Evolutionary conservation across 1,140 invertebrate genomes (phyloP).

Genomic region (Drosophila chauvacae): DNA sequence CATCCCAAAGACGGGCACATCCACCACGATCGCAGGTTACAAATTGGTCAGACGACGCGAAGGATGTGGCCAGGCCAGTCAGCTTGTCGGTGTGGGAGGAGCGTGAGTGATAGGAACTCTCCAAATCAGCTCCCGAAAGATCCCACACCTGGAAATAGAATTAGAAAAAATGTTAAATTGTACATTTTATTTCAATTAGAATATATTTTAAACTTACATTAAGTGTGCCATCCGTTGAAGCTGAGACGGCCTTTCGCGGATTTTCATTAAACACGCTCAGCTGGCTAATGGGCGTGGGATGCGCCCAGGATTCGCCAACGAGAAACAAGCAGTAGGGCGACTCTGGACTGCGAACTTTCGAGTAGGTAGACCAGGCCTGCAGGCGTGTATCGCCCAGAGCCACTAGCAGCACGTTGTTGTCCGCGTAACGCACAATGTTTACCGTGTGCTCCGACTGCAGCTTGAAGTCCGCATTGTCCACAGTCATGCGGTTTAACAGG

Average conservation of each 20-base stretch:
- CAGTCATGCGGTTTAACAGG: slow-evolving; percentile 44
- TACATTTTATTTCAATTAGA: neutral
- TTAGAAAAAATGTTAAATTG: neutral
- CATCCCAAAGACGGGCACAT: slow-evolving; percentile 63
- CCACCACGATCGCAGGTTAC: slow-evolving; percentile 73
- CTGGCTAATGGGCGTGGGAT: slow-evolving; percentile 62
- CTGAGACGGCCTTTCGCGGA: slow-evolving; percentile 39
- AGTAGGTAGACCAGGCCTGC: slow-evolving; percentile 72
- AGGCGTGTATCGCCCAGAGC: slow-evolving; percentile 57
- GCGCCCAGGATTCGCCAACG: slow-evolving; percentile 51
- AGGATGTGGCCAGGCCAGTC: slow-evolving; percentile 56
- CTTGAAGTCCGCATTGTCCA: slow-evolving; percentile 61
- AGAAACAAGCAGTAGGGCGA: slow-evolving; percentile 56
- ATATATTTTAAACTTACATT: slow-evolving; percentile 35
- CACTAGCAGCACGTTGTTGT: slow-evolving; percentile 60
- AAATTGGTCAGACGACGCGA: slow-evolving; percentile 14
- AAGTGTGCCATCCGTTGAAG: slow-evolving; percentile 43
- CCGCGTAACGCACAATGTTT: slow-evolving; percentile 60
- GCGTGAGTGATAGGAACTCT: slow-evolving; percentile 39
- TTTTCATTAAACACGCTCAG: slow-evolving; percentile 49
- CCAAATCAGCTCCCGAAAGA: slow-evolving; percentile 58
- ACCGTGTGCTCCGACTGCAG: slow-evolving; percentile 60
- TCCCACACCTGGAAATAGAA: slow-evolving; percentile 56
- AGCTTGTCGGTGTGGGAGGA: slow-evolving; percentile 52
- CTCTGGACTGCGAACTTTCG: slow-evolving; percentile 45